phyloP scores from a whole-genome alignment of 2,113 vertebrate genomes.

The Halcyon senegalensis region DNA sequence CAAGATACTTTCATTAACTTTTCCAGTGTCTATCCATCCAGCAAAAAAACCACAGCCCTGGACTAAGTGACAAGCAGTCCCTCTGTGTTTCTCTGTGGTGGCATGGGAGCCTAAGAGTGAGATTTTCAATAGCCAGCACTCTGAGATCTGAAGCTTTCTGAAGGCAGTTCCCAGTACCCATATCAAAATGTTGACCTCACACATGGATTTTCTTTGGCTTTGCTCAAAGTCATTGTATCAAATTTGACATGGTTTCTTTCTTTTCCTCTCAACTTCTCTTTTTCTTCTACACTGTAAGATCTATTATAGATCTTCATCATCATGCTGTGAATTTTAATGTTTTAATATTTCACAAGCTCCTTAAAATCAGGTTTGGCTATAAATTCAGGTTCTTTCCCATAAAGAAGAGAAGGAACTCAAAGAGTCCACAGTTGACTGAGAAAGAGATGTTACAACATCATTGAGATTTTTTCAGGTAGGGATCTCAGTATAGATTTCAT shows the following conservation, averaged over 20 bases:
- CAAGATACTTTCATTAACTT: neutral
- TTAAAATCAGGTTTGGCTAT: neutral
- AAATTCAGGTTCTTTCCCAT: neutral
- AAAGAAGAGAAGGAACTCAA: neutral
- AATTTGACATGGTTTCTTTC: neutral
- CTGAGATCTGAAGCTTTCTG: neutral
- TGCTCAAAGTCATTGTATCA: neutral
- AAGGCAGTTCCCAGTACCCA: neutral
- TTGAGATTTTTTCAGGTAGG: neutral
- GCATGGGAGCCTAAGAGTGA: neutral
- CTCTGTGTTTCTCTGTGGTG: neutral
- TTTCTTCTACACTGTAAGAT: neutral
- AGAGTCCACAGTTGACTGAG: neutral
- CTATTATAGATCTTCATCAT: neutral
- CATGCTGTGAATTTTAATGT: neutral
- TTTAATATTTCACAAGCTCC: neutral
- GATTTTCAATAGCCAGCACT: neutral
- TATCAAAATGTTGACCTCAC: neutral
- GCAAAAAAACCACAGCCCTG: fast-evolving
- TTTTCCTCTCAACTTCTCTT: neutral
- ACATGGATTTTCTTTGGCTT: neutral
- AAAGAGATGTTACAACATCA: neutral
- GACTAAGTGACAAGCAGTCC: neutral
- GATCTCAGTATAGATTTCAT: neutral
- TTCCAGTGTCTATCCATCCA: neutral